phyloP scores from a whole-genome alignment of 64 coral and sea anemone genomes.

The Dendronephthya gigantea region DNA sequence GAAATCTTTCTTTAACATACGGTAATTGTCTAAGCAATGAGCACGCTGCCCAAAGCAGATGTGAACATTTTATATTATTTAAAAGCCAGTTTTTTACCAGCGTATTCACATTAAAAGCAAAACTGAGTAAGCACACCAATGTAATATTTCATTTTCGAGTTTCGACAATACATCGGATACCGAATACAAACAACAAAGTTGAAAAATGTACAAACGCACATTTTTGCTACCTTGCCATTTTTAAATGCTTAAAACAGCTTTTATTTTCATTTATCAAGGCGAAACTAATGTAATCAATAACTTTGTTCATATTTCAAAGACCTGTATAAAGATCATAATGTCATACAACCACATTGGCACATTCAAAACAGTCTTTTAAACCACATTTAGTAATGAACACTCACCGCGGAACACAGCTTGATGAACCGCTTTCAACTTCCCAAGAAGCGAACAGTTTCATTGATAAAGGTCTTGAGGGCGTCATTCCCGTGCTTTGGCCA shows the following conservation, averaged over 20 bases:
- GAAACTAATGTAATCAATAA: slow-evolving; percentile 3
- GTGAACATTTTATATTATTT: too few relatives aligned
- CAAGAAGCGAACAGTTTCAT: slow-evolving; percentile 18
- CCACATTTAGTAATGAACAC: not conserved
- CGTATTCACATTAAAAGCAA: too few relatives aligned
- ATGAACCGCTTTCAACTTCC: slow-evolving; percentile 1
- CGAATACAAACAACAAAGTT: too few relatives aligned
- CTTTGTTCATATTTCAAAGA: not conserved
- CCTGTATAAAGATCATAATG: not conserved
- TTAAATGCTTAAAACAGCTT: not conserved
- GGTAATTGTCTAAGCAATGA: too few relatives aligned
- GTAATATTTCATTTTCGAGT: too few relatives aligned
- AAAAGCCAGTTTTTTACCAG: too few relatives aligned
- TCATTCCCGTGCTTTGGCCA: not conserved
- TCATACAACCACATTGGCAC: not conserved
- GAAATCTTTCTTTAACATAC: too few relatives aligned
- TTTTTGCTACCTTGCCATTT: too few relatives aligned
- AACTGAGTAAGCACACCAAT: too few relatives aligned
- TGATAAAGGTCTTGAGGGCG: not conserved
- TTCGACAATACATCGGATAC: too few relatives aligned
- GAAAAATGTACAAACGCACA: too few relatives aligned
- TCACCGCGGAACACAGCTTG: slow-evolving; percentile 14
- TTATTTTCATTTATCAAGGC: not conserved
- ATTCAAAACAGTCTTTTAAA: not conserved
- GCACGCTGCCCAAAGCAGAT: too few relatives aligned